Conservation (phyloP, 2,113 vertebrate species). For the Nesogale talazaci region DNA sequence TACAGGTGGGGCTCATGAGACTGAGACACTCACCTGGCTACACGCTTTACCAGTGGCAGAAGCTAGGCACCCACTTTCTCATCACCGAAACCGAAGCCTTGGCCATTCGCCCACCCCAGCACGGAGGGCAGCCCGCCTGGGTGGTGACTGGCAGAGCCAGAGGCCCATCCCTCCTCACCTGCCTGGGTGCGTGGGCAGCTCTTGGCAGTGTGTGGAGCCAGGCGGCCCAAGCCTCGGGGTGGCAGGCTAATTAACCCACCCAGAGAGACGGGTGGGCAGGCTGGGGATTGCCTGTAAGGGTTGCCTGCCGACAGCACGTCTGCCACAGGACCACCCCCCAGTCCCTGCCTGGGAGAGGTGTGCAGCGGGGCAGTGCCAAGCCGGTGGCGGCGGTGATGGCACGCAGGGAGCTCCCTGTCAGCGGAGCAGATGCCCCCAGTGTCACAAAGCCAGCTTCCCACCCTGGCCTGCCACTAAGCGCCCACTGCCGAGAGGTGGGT, state of each 20-base stretch:
- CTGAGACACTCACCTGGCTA: not conserved
- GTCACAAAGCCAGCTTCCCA: not conserved
- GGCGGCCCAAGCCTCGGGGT: not conserved
- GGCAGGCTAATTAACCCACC: slow-evolving; percentile 52
- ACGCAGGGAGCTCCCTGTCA: not conserved
- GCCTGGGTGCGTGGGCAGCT: not conserved
- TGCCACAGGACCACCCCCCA: too few relatives aligned
- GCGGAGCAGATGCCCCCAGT: not conserved
- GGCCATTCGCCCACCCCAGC: not conserved
- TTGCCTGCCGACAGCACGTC: not conserved
- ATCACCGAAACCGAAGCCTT: not conserved
- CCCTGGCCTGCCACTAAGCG: not conserved
- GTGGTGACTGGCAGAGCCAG: slow-evolving; percentile 37
- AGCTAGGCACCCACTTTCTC: not conserved
- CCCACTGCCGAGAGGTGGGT: not conserved
- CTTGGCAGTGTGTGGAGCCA: not conserved
- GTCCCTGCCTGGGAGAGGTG: not conserved
- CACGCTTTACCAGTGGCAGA: not conserved
- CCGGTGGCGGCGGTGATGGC: not conserved
- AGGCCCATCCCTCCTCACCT: slow-evolving; percentile 65
- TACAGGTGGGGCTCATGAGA: not conserved
- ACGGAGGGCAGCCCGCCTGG: slow-evolving; percentile 26
- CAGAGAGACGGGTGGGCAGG: not conserved
- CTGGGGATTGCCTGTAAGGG: not conserved
- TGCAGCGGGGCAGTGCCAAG: not conserved